Conservation (phyloP, 2,888 invertebrate genomes). For the Homarus gammarus region DNA sequence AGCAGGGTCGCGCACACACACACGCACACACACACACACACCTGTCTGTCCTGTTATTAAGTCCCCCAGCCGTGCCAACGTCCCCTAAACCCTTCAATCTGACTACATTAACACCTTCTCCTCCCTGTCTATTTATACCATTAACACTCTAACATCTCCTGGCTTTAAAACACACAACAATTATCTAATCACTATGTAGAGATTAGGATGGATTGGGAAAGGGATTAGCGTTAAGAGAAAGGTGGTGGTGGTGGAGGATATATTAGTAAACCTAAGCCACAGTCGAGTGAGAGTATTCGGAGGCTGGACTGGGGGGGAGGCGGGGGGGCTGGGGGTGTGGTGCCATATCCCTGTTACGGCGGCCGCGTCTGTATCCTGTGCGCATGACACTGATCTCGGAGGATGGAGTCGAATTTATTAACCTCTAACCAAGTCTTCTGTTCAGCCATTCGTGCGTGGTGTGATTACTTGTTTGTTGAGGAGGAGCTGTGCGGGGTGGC, state of each 20-base stretch:
- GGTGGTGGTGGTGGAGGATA: too few relatives aligned
- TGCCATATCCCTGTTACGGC: slow-evolving; percentile 54
- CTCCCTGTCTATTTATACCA: too few relatives aligned
- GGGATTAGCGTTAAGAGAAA: too few relatives aligned
- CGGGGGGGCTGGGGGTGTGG: slow-evolving; percentile 39
- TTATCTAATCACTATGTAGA: too few relatives aligned
- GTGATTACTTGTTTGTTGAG: not conserved
- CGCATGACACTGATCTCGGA: slow-evolving; percentile 41
- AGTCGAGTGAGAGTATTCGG: slow-evolving; percentile 9
- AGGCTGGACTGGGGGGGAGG: too few relatives aligned
- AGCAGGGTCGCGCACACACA: slow-evolving; percentile 22
- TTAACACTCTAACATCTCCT: too few relatives aligned
- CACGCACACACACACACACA: slow-evolving; percentile 13
- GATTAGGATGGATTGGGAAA: too few relatives aligned
- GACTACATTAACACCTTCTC: too few relatives aligned
- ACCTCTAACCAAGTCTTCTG: slow-evolving; percentile 13
- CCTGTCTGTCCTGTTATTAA: slow-evolving; percentile 44
- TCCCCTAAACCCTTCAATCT: not conserved
- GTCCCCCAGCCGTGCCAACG: not conserved
- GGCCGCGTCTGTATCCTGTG: slow-evolving; percentile 64
- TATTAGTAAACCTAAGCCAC: slow-evolving; percentile 2
- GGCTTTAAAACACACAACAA: too few relatives aligned
- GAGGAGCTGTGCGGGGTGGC: not conserved
- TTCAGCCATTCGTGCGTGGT: too few relatives aligned
- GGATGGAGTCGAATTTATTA: slow-evolving; percentile 22